These are phyloP conservation scores for Urophycis tenuis DNA, from an alignment of 2,797 vertebrate genomes.

Conservation along the genomic window DNA sequence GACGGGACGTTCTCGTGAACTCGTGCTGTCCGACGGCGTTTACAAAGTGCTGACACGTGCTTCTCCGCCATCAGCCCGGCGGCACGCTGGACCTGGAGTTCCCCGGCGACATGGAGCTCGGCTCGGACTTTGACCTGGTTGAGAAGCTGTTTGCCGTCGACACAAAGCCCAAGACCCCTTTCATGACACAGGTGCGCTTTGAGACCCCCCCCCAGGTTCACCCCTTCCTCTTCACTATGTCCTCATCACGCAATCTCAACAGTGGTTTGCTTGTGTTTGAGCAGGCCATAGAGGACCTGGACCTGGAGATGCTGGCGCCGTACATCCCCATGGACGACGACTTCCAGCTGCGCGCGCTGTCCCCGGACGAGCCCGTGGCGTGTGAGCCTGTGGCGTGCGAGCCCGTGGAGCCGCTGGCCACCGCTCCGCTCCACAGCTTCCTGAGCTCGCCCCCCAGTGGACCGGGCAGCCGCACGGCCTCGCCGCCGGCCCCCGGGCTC, in stretches of 20 bases:
- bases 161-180: conserved; percentile 85
- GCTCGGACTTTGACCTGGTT: conserved; percentile 89
- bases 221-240: background rate
- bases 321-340: conserved; percentile 99
- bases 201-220: background rate
- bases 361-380: conserved; percentile 72
- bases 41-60: background rate
- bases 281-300: conserved; percentile 81
- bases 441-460: conserved; percentile 66
- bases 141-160: conserved; percentile 97
- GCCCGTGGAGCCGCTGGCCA: conserved; percentile 52
- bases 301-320: conserved; percentile 95
- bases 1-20: background rate
- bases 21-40: background rate
- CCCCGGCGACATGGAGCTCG: conserved; percentile 86
- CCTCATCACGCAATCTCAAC: background rate
- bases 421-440: conserved; percentile 59
- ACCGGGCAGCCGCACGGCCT: conserved; percentile 66
- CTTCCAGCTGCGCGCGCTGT: conserved; percentile 88
- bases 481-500: conserved; percentile 55
- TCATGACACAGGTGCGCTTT: conserved; percentile 79
- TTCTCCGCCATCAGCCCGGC: conserved; percentile 67
- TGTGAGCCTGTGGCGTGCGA: conserved; percentile 29
- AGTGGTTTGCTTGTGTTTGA: background rate
- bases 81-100: conserved; percentile 82